Base-by-base conservation (phyloP, 2,797 vertebrate species). In the Sebastes oblongus region DNA sequence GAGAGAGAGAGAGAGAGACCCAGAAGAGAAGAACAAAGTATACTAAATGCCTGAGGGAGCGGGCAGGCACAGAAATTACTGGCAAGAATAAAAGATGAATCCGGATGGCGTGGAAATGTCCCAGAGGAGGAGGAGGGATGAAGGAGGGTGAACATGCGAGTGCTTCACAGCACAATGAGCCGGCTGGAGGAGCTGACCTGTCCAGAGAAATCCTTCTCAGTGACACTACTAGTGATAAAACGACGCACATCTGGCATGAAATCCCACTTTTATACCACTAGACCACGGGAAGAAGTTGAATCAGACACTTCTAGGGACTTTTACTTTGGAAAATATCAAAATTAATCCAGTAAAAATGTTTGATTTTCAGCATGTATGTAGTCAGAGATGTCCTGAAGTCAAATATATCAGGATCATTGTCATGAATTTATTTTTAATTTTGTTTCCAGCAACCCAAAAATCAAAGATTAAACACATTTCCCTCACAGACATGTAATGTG, bases 1-100 rank as follows among this genome's bases (percentile, higher is more conserved):
- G 34, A 36, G 34, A 34, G 34, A 34, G 29, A 30, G 30, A 30
- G 30, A 8, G 30, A 30, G 30, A 30, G 29, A n/a, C n/a, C n/a
- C 75, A 83, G 82, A 85, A 61, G 71, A 82, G 81, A 50, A 77
- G 86, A 89, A 86, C 71, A 86, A 85, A 93, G 90, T 91, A 81
- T 79, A 72, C 61, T 75, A 91, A 87, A 83, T 61, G 89, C 94
- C 90, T 61, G 76, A 77, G 91, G 93, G 88, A 88, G 74, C 34
- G 5, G 66, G 74, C 69, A 82, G 86, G 82, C 89, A 88, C 88
- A 90, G 88, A 94, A 89, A 92, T 92, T 71, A 90, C 82, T 90
- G 87, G 86, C 82, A 82, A 83, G 86, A 81, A 92, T 89, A 90
- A 91, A 93, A 84, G 89, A 92, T 84, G 85, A 90, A 91, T 84